Percentiles rank a stretch among this genome's conserved stretches.
Conservation (phyloP, 2,113 vertebrate genomes). For the Cranoglanis bouderius region DNA sequence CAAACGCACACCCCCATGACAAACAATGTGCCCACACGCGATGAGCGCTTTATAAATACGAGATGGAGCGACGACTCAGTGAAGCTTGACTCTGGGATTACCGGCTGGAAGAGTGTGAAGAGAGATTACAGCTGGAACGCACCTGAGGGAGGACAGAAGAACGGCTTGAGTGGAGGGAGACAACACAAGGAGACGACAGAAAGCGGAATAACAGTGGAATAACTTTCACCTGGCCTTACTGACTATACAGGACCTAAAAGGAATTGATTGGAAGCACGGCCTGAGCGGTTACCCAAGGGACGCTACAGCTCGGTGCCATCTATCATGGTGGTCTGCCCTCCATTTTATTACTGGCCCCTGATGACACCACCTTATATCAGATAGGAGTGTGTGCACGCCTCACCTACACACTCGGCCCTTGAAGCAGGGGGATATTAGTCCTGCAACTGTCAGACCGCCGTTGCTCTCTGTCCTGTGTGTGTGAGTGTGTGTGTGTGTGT, state of each 20-base stretch:
- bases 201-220: constrained; percentile 27
- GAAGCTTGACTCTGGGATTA: constrained; percentile 41
- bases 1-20: constrained; percentile 51
- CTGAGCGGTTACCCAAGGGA: constrained; percentile 15
- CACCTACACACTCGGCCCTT: constrained; percentile 27
- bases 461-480: constrained; percentile 40
- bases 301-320: neutral
- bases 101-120: neutral
- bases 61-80: neutral
- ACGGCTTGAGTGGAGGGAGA: neutral
- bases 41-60: constrained; percentile 68
- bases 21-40: constrained; percentile 51
- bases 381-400: neutral
- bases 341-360: constrained; percentile 21
- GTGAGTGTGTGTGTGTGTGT: constrained; percentile 24
- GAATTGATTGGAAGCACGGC: constrained; percentile 29
- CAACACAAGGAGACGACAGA: constrained; percentile 18
- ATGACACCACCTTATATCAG: constrained; percentile 34
- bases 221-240: constrained; percentile 26
- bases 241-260: neutral
- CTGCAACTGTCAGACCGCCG: constrained; percentile 45
- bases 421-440: constrained; percentile 47
- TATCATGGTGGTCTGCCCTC: constrained; percentile 18
- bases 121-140: neutral
- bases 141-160: constrained; percentile 40